Conservation (phyloP, 2,113 vertebrate genomes). For the Clupea harengus region DNA sequence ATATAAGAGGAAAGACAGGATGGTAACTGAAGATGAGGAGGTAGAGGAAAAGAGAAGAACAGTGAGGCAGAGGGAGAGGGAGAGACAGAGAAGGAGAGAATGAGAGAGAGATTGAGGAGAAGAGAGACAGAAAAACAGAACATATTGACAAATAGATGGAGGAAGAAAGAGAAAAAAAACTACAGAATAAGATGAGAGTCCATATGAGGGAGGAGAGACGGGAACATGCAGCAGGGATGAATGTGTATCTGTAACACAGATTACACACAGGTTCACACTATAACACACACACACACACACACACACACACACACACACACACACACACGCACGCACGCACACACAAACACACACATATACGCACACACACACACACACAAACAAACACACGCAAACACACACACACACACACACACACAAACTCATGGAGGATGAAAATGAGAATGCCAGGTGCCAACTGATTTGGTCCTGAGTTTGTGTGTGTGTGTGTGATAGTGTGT, state of each 20-base stretch:
- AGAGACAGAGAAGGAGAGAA: neutral
- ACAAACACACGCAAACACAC: neutral
- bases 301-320: neutral
- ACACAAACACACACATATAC: neutral
- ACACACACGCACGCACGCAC: neutral
- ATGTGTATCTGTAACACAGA: neutral
- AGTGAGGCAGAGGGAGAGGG: slow-evolving; percentile 18
- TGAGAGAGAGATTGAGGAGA: neutral
- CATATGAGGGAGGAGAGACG: slow-evolving; percentile 4
- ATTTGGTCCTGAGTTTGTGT: neutral
- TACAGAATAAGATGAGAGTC: neutral
- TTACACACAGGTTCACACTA: neutral
- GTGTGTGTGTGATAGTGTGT: no score
- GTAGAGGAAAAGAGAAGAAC: slow-evolving; percentile 16
- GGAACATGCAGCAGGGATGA: neutral
- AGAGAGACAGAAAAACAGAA: neutral
- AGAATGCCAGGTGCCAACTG: neutral
- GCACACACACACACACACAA: neutral
- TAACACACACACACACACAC: neutral
- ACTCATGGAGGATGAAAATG: neutral
- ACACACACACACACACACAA: slow-evolving; percentile 1
- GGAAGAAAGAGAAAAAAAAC: neutral
- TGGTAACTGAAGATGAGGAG: neutral
- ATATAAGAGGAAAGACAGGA: neutral
- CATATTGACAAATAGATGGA: neutral